These are phyloP conservation scores for Umimayanthus chanpuru DNA, from an alignment of 92 coral and sea anemone genomes.

Conservation along the genomic window DNA sequence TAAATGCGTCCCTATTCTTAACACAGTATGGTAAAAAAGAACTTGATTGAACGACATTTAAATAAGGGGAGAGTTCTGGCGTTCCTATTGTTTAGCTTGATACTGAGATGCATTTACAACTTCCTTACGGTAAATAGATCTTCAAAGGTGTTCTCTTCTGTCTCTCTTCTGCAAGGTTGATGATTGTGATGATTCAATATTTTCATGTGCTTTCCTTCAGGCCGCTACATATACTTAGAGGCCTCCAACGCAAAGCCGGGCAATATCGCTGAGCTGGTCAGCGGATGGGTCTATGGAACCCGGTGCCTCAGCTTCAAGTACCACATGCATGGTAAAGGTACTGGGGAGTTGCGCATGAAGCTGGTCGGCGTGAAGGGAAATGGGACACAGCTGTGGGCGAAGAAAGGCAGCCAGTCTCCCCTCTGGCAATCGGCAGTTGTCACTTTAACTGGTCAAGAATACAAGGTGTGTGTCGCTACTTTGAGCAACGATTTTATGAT, in stretches of 20 bases:
- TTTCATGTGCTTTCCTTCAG: slow-evolving; percentile 7
- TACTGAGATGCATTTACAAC: too few relatives aligned
- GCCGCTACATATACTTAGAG: slow-evolving; percentile 64
- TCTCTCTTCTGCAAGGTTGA: too few relatives aligned
- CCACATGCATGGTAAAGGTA: slow-evolving; percentile 70
- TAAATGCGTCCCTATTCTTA: too few relatives aligned
- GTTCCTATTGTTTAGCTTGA: too few relatives aligned
- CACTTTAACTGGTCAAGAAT: slow-evolving; percentile 14
- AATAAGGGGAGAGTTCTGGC: too few relatives aligned
- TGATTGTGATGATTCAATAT: background rate
- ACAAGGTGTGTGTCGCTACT: background rate
- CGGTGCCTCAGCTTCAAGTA: slow-evolving; percentile 58
- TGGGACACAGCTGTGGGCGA: slow-evolving; percentile 57
- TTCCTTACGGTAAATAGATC: too few relatives aligned
- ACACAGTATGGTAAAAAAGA: too few relatives aligned
- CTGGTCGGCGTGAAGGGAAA: slow-evolving; percentile 43
- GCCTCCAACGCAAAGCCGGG: slow-evolving; percentile 50
- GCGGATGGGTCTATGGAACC: slow-evolving; percentile 48
- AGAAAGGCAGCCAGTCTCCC: slow-evolving; percentile 60
- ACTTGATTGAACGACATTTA: too few relatives aligned
- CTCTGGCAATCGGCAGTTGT: slow-evolving; percentile 31
- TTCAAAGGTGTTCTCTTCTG: too few relatives aligned
- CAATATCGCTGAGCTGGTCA: slow-evolving; percentile 57
- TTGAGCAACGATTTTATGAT: background rate
- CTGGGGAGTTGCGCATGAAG: slow-evolving; percentile 56